phyloP scores from a whole-genome alignment of 2,113 vertebrate genomes.

The Monopterus albus region DNA sequence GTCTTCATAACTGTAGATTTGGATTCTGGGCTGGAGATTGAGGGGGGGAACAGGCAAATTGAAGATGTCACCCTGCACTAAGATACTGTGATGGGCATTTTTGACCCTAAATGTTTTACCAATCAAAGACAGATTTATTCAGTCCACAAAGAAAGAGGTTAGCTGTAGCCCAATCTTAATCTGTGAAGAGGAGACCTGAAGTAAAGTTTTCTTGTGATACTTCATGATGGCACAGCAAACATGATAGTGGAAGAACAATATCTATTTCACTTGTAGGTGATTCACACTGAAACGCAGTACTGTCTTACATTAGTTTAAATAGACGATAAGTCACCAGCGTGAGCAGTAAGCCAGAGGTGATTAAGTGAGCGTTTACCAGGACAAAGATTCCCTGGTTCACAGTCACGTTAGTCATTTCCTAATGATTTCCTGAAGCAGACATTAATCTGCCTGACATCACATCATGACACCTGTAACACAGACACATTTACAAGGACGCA shows the following conservation, averaged over 20 bases:
- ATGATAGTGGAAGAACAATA: not conserved
- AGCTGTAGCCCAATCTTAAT: not conserved
- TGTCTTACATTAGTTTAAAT: not conserved
- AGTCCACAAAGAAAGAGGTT: too few species aligned
- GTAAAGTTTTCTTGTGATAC: not conserved
- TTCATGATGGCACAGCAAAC: not conserved
- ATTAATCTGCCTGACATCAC: not conserved
- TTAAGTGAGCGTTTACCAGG: not conserved
- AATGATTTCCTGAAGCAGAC: slow-evolving; percentile 23
- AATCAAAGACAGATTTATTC: too few species aligned
- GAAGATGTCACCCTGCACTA: not conserved
- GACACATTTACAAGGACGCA: slow-evolving; percentile 1
- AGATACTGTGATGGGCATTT: too few species aligned
- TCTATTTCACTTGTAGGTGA: not conserved
- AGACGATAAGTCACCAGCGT: not conserved
- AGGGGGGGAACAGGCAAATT: too few species aligned
- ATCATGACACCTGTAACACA: slow-evolving; percentile 49
- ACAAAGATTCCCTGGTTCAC: not conserved
- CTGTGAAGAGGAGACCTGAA: not conserved
- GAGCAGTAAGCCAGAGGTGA: not conserved
- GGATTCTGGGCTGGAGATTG: not conserved
- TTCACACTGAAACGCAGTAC: not conserved
- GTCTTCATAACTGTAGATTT: not conserved
- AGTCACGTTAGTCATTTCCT: slow-evolving; percentile 26
- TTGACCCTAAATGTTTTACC: too few species aligned